Evolutionary conservation across 2,888 invertebrate genomes (phyloP), one percentile per base, ranked within the genome.

Genomic region (Zhuqinia jingwanae): DNA sequence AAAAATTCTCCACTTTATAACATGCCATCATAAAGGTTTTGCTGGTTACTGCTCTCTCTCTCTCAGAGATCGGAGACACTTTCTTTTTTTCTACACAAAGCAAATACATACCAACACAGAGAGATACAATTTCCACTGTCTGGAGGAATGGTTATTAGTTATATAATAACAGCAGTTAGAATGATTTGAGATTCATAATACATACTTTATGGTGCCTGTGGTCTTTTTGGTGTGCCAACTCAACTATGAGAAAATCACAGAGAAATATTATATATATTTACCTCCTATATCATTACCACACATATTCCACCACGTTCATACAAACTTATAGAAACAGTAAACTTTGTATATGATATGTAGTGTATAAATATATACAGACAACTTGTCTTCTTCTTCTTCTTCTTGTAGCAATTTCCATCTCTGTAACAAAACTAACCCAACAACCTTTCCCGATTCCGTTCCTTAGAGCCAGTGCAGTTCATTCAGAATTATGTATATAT

Each of bases 181-280:
- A 73, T 81, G 81, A 73, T 81, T 81, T 73, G 73, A 36, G 81
- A 81, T 81, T 73, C 73, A 73, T 81, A 42, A 50, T 50, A 27
- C 27, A 50, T 73, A 50, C 70, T 81, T 60, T 81, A 81, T 58
- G 56, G 50, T 58, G 81, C n/a, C 80, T 81, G 81, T 73, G 70
- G 70, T 58, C 81, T 58, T 81, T 70, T 70, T 42, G 36, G 70
- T 60, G 81, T 73, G 81, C 81, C 81, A 81, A 81, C 45, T 81
- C 25, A 70, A 68, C 73, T 81, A 27, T 36, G 56, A 47, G n/a
- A 13, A 15, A 13, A 13, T 15, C 11, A n/a, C 3, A 45, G 11
- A 70, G 70, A 47, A 70, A 20, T 47, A 47, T 45, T 20, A 11
- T 45, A 42, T 47, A 20, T 68, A 27, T 17, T 11, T 1, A 30